Conservation (phyloP, 2,113 vertebrate genomes). For the Acinonyx jubatus region DNA sequence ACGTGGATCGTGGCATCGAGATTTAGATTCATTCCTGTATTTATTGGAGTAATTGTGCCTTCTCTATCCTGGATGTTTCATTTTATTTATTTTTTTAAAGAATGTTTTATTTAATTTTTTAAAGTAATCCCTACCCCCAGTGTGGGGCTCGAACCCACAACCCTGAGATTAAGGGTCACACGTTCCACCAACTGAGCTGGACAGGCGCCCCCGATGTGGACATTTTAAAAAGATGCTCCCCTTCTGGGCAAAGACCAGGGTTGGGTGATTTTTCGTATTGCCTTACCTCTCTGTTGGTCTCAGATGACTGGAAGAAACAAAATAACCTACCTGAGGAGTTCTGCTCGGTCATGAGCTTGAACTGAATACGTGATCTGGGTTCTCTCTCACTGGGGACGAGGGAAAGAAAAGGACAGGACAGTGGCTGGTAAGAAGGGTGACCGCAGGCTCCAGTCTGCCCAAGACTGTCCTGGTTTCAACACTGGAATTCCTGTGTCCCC, state of each 20-base stretch:
- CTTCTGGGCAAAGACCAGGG: neutral
- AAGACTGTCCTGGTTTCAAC: neutral
- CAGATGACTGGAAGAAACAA: neutral
- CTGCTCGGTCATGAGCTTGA: neutral
- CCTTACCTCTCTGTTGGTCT: neutral
- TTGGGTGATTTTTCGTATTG: neutral
- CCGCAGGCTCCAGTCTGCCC: neutral
- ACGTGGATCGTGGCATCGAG: neutral
- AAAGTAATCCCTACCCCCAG: neutral
- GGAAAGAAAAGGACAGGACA: neutral
- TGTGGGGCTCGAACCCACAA: neutral
- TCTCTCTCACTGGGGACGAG: neutral
- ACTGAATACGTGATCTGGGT: neutral
- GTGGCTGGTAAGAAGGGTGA: neutral
- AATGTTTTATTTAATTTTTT: neutral
- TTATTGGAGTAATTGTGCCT: neutral
- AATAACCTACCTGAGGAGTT: neutral
- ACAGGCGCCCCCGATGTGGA: neutral
- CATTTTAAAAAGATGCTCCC: neutral
- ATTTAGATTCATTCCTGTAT: neutral
- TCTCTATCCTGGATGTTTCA: neutral
- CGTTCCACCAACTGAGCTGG: neutral
- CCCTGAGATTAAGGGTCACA: neutral
- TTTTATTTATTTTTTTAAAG: neutral
- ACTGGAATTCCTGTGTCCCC: neutral